Evolutionary conservation across 2,113 vertebrate species (phyloP), one percentile per base, ranked within the genome.

Genomic region (Caloenas nicobarica): DNA sequence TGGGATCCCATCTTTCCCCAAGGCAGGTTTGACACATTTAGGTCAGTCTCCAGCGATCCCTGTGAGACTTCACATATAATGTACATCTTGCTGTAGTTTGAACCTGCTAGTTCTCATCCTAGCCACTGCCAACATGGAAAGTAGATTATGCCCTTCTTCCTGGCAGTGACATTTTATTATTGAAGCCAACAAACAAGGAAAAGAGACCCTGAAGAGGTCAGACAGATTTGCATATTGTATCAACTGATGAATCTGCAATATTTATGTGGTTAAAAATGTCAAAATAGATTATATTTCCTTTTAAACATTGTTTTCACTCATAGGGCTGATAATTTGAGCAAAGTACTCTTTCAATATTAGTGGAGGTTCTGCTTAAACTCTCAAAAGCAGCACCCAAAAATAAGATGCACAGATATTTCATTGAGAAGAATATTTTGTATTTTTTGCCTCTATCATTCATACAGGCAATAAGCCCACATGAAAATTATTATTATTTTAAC

Each of bases 1-100:
- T 42, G 80, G 60, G 56, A 73, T 88, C 18, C 21, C 25, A 19
- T 77, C 64, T 80, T 82, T 90, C 46, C 68, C 78, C 71, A 80
- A 11, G 88, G 78, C 79, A 88, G 16, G 18, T 83, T 61, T 82
- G 91, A 96, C 88, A 90, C 25, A 93, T 83, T 83, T 60, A 88
- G 83, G 72, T 88, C 95, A 86, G 60, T 21, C 76, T 80, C 50
- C 86, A 86, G 76, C 54, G 46, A 34, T 42, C 65, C 40, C 68
- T 66, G 8, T 33, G 64, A 83, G 50, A 56, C n/a, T 62, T 73
- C 54, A 54, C 34, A 44, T 13, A 11, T 5, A 77, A 80, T 16
- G 42, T 34, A 86, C 70, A 86, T 57, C 46, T 51, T 21, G 8
- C 54, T 73, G 81, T 13, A 76, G 19, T 73, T 93, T 73, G 58